phyloP scores from a whole-genome alignment of 2,888 invertebrate species.

The Eupithecia abbreviata region DNA sequence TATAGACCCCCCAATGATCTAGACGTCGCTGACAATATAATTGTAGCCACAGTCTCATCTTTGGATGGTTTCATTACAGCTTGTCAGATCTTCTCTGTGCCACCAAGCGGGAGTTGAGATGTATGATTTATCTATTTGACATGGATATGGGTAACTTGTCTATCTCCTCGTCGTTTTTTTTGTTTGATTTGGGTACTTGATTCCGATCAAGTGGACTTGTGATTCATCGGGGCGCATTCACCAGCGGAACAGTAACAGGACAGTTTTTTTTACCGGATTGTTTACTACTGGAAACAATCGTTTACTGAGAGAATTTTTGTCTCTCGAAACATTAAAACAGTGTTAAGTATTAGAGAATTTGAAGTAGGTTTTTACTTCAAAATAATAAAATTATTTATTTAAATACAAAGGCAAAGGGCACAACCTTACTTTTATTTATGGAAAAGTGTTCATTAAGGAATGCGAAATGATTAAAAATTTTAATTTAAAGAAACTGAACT shows the following conservation, averaged over 20 bases:
- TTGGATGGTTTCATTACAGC: background rate
- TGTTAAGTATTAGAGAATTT: too few relatives aligned
- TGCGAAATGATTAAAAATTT: background rate
- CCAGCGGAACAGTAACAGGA: too few relatives aligned
- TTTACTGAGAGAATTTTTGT: too few relatives aligned
- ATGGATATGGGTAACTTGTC: background rate
- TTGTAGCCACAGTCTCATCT: background rate
- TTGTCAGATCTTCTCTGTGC: background rate
- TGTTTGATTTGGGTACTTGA: background rate
- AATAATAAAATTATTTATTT: too few relatives aligned
- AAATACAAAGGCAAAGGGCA: too few relatives aligned
- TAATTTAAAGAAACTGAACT: background rate
- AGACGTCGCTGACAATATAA: background rate
- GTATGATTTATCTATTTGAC: background rate
- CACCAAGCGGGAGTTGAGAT: background rate
- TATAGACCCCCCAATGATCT: background rate
- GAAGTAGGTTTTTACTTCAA: too few relatives aligned
- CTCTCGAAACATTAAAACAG: too few relatives aligned
- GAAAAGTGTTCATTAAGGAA: too few relatives aligned
- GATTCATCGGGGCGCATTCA: background rate
- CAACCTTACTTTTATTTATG: too few relatives aligned
- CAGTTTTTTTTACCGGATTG: too few relatives aligned
- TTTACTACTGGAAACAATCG: too few relatives aligned
- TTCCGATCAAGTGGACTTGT: background rate
- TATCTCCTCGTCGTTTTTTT: background rate